phyloP scores from a whole-genome alignment of 2,797 vertebrate species.

The Pangasius mekongensis region DNA sequence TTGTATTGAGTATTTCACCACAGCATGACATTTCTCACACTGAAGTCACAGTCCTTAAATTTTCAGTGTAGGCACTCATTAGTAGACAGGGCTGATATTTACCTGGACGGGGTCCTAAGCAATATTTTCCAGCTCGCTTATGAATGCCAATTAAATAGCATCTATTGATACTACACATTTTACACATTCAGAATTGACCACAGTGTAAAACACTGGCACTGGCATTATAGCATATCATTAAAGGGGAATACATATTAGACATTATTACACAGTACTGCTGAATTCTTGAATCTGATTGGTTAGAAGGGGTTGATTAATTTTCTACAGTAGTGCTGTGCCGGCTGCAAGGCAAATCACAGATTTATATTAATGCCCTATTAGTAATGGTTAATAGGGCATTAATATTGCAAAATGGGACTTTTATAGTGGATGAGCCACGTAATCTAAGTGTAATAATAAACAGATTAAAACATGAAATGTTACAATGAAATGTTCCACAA shows the following conservation, averaged over 20 bases:
- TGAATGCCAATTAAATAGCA: constrained; percentile 13
- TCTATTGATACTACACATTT: not conserved
- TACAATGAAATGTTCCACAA: not conserved
- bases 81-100: not conserved
- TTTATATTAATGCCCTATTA: not conserved
- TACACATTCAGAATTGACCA: not conserved
- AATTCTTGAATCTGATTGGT: not conserved
- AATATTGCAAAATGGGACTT: not conserved
- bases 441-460: no score
- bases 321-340: not conserved
- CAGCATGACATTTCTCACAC: not conserved
- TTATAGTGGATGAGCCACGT: not conserved
- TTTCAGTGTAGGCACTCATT: not conserved
- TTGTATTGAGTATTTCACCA: constrained; percentile 23
- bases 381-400: not conserved
- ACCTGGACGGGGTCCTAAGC: not conserved
- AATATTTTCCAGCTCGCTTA: not conserved
- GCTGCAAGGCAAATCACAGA: not conserved
- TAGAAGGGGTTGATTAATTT: not conserved
- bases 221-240: not conserved
- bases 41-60: not conserved
- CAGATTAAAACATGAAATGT: not conserved
- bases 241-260: not conserved
- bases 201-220: not conserved
- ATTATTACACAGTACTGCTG: not conserved